phyloP scores from a whole-genome alignment of 2,888 invertebrate genomes.

The Ectropis crepuscularia region DNA sequence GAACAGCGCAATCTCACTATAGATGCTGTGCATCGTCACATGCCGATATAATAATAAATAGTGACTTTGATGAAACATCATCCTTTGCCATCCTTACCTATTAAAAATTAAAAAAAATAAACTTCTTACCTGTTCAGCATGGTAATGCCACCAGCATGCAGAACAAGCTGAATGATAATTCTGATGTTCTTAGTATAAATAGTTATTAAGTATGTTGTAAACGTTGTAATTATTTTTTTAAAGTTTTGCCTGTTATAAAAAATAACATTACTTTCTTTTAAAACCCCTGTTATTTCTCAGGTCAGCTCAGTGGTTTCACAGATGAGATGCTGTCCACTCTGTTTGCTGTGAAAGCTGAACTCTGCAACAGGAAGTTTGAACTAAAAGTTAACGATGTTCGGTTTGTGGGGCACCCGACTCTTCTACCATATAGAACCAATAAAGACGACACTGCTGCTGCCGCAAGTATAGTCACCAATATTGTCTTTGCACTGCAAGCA shows the following conservation, averaged over 20 bases:
- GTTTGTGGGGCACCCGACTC: constrained; percentile 97
- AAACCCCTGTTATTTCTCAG: constrained; percentile 51
- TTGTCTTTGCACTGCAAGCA: constrained; percentile 96
- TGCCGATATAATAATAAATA: too few relatives aligned
- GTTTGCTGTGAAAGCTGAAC: constrained; percentile 95
- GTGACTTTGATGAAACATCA: too few relatives aligned
- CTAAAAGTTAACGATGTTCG: constrained; percentile 97
- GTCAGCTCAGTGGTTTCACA: constrained; percentile 89
- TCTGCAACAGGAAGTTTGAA: constrained; percentile 96
- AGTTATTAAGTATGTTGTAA: too few relatives aligned
- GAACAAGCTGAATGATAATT: too few relatives aligned
- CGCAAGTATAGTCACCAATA: constrained; percentile 92
- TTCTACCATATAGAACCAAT: constrained; percentile 88
- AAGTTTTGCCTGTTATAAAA: background rate
- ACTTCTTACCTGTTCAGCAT: too few relatives aligned
- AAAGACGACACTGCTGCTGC: constrained; percentile 88
- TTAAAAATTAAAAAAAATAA: too few relatives aligned
- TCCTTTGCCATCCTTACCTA: too few relatives aligned
- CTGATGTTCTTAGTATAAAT: too few relatives aligned
- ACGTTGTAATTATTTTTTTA: too few relatives aligned
- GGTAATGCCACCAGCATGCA: too few relatives aligned
- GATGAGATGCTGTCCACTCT: constrained; percentile 94
- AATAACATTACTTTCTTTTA: background rate
- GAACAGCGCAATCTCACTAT: too few relatives aligned
- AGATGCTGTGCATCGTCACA: too few relatives aligned